Base-by-base conservation (phyloP, 2,888 invertebrate species). In the Hoplodrina blanda region DNA sequence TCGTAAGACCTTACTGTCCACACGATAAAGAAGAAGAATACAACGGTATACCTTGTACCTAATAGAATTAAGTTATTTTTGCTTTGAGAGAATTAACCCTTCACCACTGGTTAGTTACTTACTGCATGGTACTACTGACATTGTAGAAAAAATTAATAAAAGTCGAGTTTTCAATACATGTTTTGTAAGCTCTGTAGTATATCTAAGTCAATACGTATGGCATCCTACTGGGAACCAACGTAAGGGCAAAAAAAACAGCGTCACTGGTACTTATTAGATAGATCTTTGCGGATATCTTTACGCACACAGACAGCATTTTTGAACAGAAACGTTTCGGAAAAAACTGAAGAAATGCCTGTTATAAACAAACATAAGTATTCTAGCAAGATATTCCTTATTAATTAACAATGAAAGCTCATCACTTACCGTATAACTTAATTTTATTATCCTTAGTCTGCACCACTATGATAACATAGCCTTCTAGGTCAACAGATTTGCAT, bases 371-470 rank as follows among this genome's bases (percentile, higher is more conserved):
- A 11, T 44, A n/a, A n/a, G n/a, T n/a, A 15, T 13, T 15, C 44
- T 15, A 15, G 44, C 15, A 10, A 44, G 13, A 46, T 4, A 4
- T 46, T 41, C 41, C 11, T 41, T 1, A 41, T 41, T 41, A 17
- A 46, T 25, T 8, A 1, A 19, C 4, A 19, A 19, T 19, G 10
- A 33, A 44, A 19, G 0, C 1, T 44, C 15, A 0, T 6, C 13
- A 33, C 95, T 94, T 94, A 98, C 98, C 99, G 92, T 99, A 99
- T 83, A 99, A 96, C 96, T 99, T 99, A 89, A 98, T 98, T 96
- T 98, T 98, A 93, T 98, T 98, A 95, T 99, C 99, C 94, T 98
- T 98, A 90, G 98, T 98, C 96, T 99, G 98, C 85, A 98, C 98
- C 92, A 99, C 97, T 91, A 99, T 98, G 92, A 99, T 99, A 91